A percentile compares a stretch with the other conserved stretches of the same genome.
Conservation (phyloP, 2,113 vertebrate species). For the Vidua macroura region DNA sequence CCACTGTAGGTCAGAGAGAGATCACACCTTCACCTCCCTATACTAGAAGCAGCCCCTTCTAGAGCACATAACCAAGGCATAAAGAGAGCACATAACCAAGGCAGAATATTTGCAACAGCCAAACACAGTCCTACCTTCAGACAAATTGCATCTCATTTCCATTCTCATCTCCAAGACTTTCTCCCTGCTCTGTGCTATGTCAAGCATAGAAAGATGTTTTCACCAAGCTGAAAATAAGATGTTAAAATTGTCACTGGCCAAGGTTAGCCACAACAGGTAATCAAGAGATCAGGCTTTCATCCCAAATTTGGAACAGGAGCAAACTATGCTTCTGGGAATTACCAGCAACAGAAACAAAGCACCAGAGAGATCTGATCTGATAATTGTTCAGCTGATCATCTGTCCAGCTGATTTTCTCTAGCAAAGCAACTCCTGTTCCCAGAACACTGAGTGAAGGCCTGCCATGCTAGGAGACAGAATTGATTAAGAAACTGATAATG, state of each 20-base stretch:
- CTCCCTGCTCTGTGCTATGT: not conserved
- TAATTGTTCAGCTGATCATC: not conserved
- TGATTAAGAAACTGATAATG: not conserved
- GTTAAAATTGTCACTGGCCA: not conserved
- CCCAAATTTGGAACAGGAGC: not conserved
- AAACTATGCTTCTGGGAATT: not conserved
- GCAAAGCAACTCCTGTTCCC: not conserved
- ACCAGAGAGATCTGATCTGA: not conserved
- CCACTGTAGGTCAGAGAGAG: not conserved
- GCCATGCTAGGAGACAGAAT: not conserved
- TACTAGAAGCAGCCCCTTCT: not conserved
- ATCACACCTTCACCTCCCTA: not conserved
- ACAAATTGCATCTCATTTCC: not conserved
- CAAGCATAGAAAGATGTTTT: not conserved
- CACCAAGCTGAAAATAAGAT: not conserved
- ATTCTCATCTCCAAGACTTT: not conserved
- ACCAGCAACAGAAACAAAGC: not conserved
- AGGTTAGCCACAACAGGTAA: not conserved
- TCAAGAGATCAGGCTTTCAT: not conserved
- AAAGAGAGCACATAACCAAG: not conserved
- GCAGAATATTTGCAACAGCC: not conserved
- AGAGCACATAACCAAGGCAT: not conserved
- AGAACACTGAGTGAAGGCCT: not conserved
- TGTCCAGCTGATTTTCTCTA: not conserved
- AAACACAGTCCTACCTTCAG: not conserved